phyloP scores from a whole-genome alignment of 2,113 vertebrate genomes.

The Eleginops maclovinus region DNA sequence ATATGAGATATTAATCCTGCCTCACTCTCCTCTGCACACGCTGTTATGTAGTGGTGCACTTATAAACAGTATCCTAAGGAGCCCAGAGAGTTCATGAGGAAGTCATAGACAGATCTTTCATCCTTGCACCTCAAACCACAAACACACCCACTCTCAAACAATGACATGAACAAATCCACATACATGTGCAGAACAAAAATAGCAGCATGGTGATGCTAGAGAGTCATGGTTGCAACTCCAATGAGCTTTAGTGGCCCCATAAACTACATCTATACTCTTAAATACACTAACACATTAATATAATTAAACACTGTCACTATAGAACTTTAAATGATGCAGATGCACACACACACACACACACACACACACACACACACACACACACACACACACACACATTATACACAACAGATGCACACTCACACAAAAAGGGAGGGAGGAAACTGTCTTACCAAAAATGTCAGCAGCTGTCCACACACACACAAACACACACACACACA shows the following conservation, averaged over 20 bases:
- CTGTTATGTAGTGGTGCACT: not conserved
- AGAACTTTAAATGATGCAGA: slow-evolving; percentile 25
- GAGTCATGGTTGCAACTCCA: slow-evolving; percentile 37
- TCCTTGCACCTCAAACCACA: slow-evolving; percentile 35
- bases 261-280: slow-evolving; percentile 33
- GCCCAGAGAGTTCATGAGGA: slow-evolving; percentile 35
- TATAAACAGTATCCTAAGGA: slow-evolving; percentile 4
- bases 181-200: slow-evolving; percentile 17
- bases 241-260: slow-evolving; percentile 32
- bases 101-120: slow-evolving; percentile 45
- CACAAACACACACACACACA: slow-evolving; percentile 46
- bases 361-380: not conserved
- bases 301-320: not conserved
- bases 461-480: slow-evolving; percentile 51
- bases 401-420: not conserved
- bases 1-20: not conserved
- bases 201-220: slow-evolving; percentile 15
- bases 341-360: slow-evolving; percentile 18
- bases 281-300: slow-evolving; percentile 13
- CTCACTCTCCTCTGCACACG: not conserved
- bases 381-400: slow-evolving; percentile 28
- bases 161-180: slow-evolving; percentile 2
- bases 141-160: slow-evolving; percentile 35
- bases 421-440: slow-evolving; percentile 13
- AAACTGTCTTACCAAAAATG: slow-evolving; percentile 62